Conservation (phyloP, 1,140 invertebrate genomes). For the Drosophila navojoa region DNA sequence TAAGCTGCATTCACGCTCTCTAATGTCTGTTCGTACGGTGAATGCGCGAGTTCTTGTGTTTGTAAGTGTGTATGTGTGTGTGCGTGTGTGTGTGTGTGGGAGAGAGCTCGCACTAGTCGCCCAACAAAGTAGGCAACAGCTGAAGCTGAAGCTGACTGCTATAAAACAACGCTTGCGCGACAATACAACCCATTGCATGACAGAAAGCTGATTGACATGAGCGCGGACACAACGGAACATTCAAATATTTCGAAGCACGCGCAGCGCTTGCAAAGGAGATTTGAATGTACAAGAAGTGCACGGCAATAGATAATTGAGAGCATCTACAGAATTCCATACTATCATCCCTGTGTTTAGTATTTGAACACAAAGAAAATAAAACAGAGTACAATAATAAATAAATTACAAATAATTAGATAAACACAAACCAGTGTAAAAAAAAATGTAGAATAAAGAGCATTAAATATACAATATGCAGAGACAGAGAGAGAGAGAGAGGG, state of each 20-base stretch:
- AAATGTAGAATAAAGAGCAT: constrained; percentile 2
- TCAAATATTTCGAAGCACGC: too few relatives aligned
- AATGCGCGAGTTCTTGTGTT: constrained; percentile 12
- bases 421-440: constrained; percentile 2
- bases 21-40: constrained; percentile 28
- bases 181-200: constrained; percentile 7
- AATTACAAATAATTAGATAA: not conserved
- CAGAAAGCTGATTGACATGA: constrained; percentile 7
- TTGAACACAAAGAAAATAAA: not conserved
- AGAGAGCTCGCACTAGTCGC: not conserved
- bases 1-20: constrained; percentile 15
- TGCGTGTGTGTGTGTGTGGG: constrained; percentile 13
- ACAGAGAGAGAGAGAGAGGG: too few relatives aligned
- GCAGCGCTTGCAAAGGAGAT: not conserved
- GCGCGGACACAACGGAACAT: not conserved
- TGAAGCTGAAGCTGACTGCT: not conserved
- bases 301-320: constrained; percentile 2
- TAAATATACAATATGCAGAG: constrained; percentile 1
- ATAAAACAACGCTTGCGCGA: not conserved
- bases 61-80: constrained; percentile 8
- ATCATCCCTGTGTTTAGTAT: constrained; percentile 4
- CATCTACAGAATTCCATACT: not conserved
- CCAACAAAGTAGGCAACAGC: constrained; percentile 14
- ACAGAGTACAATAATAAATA: not conserved
- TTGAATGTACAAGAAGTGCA: not conserved